A percentile compares a stretch with the other conserved stretches of the same genome.
These are phyloP conservation scores for Alentia gelatinosa DNA, from an alignment of 2,888 invertebrate genomes.

Conservation along the genomic window DNA sequence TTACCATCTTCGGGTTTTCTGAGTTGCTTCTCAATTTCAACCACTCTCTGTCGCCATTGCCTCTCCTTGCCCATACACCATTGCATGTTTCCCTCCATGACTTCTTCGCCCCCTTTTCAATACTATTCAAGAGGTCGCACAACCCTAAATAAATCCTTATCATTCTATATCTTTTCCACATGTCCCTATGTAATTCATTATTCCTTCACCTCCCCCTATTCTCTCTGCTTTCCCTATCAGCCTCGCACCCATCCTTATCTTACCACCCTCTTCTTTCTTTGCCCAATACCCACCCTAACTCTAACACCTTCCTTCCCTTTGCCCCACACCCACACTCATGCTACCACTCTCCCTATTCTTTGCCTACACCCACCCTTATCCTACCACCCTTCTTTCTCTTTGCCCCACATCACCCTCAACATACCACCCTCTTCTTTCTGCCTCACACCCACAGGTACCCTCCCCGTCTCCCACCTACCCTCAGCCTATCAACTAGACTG, in stretches of 20 bases:
- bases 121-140: too few species aligned
- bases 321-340: background rate
- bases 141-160: too few species aligned
- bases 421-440: background rate
- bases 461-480: background rate
- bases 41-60: too few species aligned
- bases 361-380: background rate
- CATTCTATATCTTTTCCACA: too few species aligned
- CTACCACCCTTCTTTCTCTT: background rate
- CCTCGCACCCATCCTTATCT: background rate
- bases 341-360: background rate
- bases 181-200: too few species aligned
- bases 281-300: background rate
- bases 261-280: background rate
- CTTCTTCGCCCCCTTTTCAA: too few species aligned
- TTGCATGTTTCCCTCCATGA: too few species aligned
- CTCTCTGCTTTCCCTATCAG: background rate
- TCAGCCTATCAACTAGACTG: too few species aligned
- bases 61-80: too few species aligned
- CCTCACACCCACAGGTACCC: background rate
- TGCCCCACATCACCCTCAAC: background rate
- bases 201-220: background rate
- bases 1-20: too few species aligned
- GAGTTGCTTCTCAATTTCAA: too few species aligned
- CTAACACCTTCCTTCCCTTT: background rate